Percentiles rank a stretch among this genome's conserved stretches.
phyloP scores from a whole-genome alignment of 2,797 vertebrate genomes.

The Urosaurus nigricauda region DNA sequence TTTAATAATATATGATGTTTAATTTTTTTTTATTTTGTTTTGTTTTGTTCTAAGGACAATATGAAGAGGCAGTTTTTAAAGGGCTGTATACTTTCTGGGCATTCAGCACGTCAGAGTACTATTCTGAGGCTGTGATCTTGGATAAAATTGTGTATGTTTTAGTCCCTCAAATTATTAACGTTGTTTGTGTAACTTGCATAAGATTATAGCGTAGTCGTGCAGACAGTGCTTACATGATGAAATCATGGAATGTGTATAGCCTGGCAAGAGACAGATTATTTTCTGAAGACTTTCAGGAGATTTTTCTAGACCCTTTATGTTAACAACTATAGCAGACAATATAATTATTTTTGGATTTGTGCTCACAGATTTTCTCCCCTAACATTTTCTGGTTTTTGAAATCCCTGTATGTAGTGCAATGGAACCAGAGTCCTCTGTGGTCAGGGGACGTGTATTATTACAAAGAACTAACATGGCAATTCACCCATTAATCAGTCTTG shows the following conservation, averaged over 20 bases:
- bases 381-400: slow-evolving; percentile 19
- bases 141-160: neutral
- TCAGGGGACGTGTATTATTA: neutral
- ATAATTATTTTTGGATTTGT: slow-evolving; percentile 12
- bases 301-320: neutral
- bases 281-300: neutral
- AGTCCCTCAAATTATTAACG: slow-evolving; percentile 2
- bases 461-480: slow-evolving; percentile 1
- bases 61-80: neutral
- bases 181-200: neutral
- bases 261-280: neutral
- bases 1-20: slow-evolving; percentile 4
- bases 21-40: neutral
- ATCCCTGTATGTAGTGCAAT: slow-evolving; percentile 18
- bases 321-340: neutral
- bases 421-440: neutral
- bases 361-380: neutral
- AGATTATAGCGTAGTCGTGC: neutral
- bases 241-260: slow-evolving; percentile 4
- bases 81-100: neutral
- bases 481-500: slow-evolving; percentile 35
- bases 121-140: neutral
- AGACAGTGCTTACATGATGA: neutral
- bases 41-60: neutral
- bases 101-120: neutral